Percentiles rank a stretch among this genome's conserved stretches.
Conservation (phyloP, 2,113 vertebrate species). For the Sterna hirundo region DNA sequence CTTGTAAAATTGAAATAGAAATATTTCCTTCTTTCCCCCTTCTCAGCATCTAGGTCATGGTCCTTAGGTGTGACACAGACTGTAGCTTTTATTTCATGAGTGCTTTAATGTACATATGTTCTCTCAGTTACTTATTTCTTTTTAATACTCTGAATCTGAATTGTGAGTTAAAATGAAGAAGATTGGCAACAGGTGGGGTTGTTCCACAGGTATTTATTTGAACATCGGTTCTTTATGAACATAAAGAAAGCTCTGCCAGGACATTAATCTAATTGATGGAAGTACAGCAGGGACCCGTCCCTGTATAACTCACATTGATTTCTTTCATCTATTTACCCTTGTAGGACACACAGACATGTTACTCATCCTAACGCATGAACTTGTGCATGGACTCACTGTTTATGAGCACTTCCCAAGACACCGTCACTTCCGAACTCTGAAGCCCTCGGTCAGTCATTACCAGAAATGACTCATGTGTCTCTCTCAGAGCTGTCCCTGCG, state of each 20-base stretch:
- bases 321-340: neutral
- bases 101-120: neutral
- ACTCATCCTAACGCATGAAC: neutral
- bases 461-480: neutral
- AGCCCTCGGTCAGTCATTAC: neutral
- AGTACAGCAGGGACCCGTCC: neutral
- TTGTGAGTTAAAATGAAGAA: neutral
- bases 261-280: neutral
- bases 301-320: neutral
- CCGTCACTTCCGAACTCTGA: neutral
- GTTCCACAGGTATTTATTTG: neutral
- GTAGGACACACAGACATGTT: rapidly evolving
- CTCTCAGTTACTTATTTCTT: neutral
- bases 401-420: neutral
- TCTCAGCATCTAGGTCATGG: neutral
- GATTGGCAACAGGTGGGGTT: neutral
- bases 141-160: neutral
- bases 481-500: neutral
- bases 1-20: neutral
- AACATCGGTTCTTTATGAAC: neutral
- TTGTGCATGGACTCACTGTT: neutral
- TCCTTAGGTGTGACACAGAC: neutral
- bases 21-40: neutral
- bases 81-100: neutral
- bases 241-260: neutral